Conservation (phyloP, 2,797 vertebrate genomes). For the Liasis olivaceus region DNA sequence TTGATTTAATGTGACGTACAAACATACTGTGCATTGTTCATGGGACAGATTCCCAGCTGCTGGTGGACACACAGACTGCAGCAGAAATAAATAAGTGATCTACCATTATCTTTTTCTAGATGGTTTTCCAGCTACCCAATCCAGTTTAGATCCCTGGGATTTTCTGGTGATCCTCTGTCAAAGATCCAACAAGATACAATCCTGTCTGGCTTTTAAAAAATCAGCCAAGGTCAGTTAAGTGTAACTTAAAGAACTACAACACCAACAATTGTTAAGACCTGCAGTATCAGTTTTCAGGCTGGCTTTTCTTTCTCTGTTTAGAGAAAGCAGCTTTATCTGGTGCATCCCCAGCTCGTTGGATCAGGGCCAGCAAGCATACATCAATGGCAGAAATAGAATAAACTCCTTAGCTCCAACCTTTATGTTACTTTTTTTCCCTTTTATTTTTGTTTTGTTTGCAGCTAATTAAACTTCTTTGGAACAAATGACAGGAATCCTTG, state of each 20-base stretch:
- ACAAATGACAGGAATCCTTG: not conserved
- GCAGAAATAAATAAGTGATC: not conserved
- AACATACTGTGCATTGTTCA: not conserved
- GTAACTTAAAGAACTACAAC: not conserved
- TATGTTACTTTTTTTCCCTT: not conserved
- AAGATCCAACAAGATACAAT: not conserved
- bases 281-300: not conserved
- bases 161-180: not conserved
- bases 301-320: not conserved
- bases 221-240: not conserved
- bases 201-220: not conserved
- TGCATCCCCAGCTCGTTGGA: not conserved
- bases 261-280: not conserved
- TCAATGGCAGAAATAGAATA: not conserved
- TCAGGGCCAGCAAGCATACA: not conserved
- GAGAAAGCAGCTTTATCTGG: not conserved
- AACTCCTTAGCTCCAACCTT: not conserved
- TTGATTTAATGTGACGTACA: not conserved
- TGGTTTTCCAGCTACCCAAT: not conserved
- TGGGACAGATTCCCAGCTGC: not conserved
- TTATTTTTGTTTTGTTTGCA: not conserved
- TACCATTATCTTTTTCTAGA: not conserved
- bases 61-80: not conserved
- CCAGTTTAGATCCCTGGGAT: not conserved
- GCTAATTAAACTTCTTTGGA: conserved; percentile 6